Evolutionary conservation across 2,888 invertebrate genomes (phyloP).

Genomic region (Sinotaia quadrata): DNA sequence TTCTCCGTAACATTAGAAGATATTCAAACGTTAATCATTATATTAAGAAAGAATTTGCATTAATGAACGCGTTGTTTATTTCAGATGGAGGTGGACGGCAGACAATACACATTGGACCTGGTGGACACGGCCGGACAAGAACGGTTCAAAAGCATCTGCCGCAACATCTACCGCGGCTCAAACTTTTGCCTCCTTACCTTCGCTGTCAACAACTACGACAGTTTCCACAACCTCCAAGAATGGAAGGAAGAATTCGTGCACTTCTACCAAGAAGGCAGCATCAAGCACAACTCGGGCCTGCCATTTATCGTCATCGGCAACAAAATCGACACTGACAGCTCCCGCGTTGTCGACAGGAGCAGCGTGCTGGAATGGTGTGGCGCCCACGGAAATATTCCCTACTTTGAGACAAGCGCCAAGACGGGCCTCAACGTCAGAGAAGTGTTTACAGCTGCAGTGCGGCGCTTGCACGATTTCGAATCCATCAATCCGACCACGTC

Average conservation of each 20-base stretch:
- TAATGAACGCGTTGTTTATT: too few species aligned
- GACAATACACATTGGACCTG: neutral
- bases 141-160: constrained; percentile 7
- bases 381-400: constrained; percentile 9
- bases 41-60: too few species aligned
- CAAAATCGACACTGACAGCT: constrained; percentile 4
- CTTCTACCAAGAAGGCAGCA: too few species aligned
- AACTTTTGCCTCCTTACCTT: constrained; percentile 23
- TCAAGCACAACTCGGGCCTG: too few species aligned
- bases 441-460: constrained; percentile 8
- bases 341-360: constrained; percentile 4
- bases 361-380: constrained; percentile 10
- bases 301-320: constrained; percentile 18
- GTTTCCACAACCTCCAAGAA: constrained; percentile 20
- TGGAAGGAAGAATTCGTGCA: constrained; percentile 22
- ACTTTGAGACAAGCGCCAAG: constrained; percentile 19
- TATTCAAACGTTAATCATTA: too few species aligned
- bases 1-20: too few species aligned
- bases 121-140: constrained; percentile 18
- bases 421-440: constrained; percentile 7
- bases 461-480: neutral
- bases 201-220: constrained; percentile 13
- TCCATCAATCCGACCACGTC: too few species aligned
- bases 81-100: constrained; percentile 7
- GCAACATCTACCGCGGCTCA: constrained; percentile 20